Evolutionary conservation across 2,888 invertebrate species (phyloP), one percentile per base, ranked within the genome.

Genomic region (Sipha maydis): DNA sequence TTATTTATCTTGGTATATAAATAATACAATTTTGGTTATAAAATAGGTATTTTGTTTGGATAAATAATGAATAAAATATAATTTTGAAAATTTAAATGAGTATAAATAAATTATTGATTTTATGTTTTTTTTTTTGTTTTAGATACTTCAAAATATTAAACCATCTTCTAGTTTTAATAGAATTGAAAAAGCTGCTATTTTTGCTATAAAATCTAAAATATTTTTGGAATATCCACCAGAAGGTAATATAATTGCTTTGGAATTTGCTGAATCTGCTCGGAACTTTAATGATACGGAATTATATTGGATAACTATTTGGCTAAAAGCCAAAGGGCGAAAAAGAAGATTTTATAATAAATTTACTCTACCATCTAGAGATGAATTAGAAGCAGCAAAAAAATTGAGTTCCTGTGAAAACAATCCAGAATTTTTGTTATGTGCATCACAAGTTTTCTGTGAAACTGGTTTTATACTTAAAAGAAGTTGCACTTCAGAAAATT

Each of bases 371-470:
- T 76, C 61, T n/a, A 84, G 76, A 75, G 84, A 84, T 9, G 84
- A 84, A 84, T 84, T 84, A 38, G 56, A 75, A 38, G 75, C 61
- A n/a, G 84, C 84, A 38, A 56, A 84, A 9, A 76, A 84, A 76
- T 38, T 84, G n/a, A 31, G 25, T 61, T 9, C 34, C 5, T 25
- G 11, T 56, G 25, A 56, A 31, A 38, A 31, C 1, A 34, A 84
- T 84, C 38, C 38, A n/a, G 75, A 73, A 76, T 9, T 38, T 76
- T 54, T 84, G 28, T 34, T 54, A n/a, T 19, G 61, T 34, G 84
- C 76, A 8, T 14, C 84, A 56, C n/a, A 56, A 31, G n/a, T 84
- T 61, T 84, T 48, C 28, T 3, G 0, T 1, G 84, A 84, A 76
- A 61, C 84, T 17, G 84, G 61, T n/a, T 76, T 38, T 19, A 8